A percentile compares a stretch with the other conserved stretches of the same genome.
Conservation (phyloP, 2,888 invertebrate species). For the Dioctria rufipes region DNA sequence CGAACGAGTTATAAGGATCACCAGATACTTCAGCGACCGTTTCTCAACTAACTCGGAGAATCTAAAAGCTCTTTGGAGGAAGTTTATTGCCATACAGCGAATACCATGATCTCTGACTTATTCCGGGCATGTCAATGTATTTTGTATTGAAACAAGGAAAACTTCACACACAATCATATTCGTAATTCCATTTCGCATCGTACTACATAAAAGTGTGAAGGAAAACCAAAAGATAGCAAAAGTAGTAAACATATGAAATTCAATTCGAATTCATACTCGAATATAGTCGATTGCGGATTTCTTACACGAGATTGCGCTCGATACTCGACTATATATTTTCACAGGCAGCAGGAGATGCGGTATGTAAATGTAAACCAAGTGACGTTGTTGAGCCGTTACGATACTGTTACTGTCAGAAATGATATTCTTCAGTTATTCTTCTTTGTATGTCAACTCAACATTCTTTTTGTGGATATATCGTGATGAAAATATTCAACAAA, state of each 20-base stretch:
- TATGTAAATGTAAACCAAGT: background rate
- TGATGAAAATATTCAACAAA: slow-evolving; percentile 9
- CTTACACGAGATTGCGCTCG: background rate
- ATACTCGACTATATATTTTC: slow-evolving; percentile 18
- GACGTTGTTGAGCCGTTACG: background rate
- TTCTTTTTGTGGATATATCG: slow-evolving; percentile 8
- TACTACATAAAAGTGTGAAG: background rate
- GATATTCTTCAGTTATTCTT: background rate
- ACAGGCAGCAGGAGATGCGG: no score
- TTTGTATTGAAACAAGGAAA: background rate
- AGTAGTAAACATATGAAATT: slow-evolving; percentile 46
- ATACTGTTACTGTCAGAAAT: background rate
- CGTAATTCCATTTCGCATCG: slow-evolving; percentile 7
- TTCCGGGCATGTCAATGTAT: background rate
- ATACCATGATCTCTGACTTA: background rate
- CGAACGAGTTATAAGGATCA: slow-evolving; percentile 25
- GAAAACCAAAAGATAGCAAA: slow-evolving; percentile 15
- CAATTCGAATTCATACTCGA: background rate
- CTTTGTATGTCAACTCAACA: background rate
- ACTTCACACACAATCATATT: slow-evolving; percentile 9
- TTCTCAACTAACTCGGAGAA: slow-evolving; percentile 57
- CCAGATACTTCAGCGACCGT: slow-evolving; percentile 54
- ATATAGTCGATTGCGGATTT: slow-evolving; percentile 41
- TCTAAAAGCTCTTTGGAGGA: slow-evolving; percentile 32
- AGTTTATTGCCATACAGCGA: background rate